Evolutionary conservation across 2,888 invertebrate genomes (phyloP).

Genomic region (Drosophila helvetica): DNA sequence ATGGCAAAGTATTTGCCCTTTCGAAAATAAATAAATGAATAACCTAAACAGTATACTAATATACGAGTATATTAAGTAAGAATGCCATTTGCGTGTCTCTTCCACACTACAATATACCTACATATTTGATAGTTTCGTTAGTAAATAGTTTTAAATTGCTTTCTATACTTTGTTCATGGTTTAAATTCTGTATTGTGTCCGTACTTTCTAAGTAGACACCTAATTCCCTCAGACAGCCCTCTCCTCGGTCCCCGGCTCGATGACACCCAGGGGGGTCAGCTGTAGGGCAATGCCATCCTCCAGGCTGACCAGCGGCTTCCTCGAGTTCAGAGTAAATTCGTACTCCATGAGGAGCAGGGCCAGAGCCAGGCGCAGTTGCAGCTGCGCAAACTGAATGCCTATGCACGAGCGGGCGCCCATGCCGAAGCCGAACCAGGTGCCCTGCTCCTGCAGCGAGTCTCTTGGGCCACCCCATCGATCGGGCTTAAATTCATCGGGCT

Average conservation of each 20-base stretch:
- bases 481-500: conserved; percentile 87
- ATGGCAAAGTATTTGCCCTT: conserved; percentile 30
- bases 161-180: conserved; percentile 44
- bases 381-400: conserved; percentile 81
- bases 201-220: background rate
- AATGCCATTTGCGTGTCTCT: background rate
- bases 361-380: conserved; percentile 76
- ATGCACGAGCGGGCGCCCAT: conserved; percentile 84
- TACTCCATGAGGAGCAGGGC: conserved; percentile 71
- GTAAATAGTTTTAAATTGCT: conserved; percentile 30
- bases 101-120: background rate
- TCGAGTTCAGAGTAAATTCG: conserved; percentile 73
- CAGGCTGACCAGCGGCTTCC: conserved; percentile 61
- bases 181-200: conserved; percentile 48
- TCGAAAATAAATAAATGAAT: conserved; percentile 5
- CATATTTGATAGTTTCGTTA: background rate
- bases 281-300: conserved; percentile 75
- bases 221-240: conserved; percentile 48
- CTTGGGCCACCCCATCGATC: conserved; percentile 86
- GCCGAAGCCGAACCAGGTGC: conserved; percentile 83
- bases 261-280: conserved; percentile 67
- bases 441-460: conserved; percentile 83
- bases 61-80: background rate
- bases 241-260: conserved; percentile 65
- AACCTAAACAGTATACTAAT: background rate